These are phyloP conservation scores for Drosophila stalkeri DNA, from an alignment of 2,888 invertebrate species.

Conservation along the genomic window DNA sequence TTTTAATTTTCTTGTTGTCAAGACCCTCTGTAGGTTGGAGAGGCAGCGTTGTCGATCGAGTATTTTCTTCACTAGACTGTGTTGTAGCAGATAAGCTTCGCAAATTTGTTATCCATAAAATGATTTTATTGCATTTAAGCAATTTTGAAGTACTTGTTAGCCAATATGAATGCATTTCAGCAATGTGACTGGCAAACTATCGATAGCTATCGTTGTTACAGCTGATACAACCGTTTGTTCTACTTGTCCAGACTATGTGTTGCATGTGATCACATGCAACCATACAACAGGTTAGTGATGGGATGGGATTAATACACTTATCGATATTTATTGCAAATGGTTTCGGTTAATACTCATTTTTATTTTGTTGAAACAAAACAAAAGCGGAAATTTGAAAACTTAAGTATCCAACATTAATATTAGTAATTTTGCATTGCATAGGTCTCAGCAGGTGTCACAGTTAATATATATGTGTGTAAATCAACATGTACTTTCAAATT, in stretches of 20 bases:
- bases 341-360: constrained; percentile 37
- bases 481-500: constrained; percentile 27
- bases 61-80: constrained; percentile 28
- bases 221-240: no score
- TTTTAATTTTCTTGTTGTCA: constrained; percentile 11
- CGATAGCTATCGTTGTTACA: constrained; percentile 11
- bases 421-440: constrained; percentile 56
- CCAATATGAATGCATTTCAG: constrained; percentile 43
- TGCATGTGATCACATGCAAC: no score
- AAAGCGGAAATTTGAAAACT: constrained; percentile 41
- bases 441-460: constrained; percentile 25
- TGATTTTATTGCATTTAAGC: constrained; percentile 50
- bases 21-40: constrained; percentile 4
- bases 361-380: constrained; percentile 51
- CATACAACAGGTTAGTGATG: no score
- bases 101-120: constrained; percentile 10
- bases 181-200: constrained; percentile 38
- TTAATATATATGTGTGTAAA: constrained; percentile 9
- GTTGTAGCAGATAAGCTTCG: constrained; percentile 46
- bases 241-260: no score
- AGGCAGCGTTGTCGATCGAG: constrained; percentile 7
- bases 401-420: constrained; percentile 53
- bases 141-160: constrained; percentile 47
- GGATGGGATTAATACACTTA: no score
- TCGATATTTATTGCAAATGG: no score